Conservation (phyloP, 2,888 invertebrate species). For the Brachylomia viminalis region DNA sequence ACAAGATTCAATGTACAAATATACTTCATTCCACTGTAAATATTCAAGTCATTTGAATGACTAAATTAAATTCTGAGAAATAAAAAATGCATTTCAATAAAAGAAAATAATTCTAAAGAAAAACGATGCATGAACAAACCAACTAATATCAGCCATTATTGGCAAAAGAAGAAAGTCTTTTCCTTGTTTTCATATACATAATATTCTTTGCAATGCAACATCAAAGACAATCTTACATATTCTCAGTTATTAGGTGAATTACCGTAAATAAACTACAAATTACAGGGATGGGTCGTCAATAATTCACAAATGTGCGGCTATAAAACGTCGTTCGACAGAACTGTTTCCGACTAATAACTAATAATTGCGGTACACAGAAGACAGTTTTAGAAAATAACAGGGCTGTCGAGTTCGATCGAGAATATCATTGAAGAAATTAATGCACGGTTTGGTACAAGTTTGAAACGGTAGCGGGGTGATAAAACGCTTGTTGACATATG, state of each 20-base stretch:
- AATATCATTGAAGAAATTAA: constrained; percentile 59
- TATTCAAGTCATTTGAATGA: no score
- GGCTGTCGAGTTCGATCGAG: constrained; percentile 35
- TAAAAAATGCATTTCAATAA: neutral
- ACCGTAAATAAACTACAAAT: constrained; percentile 37
- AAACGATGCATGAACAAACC: neutral
- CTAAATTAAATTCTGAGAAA: neutral
- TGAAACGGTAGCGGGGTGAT: neutral
- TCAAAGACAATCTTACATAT: constrained; percentile 20
- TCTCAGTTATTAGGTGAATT: constrained; percentile 18
- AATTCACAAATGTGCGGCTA: constrained; percentile 27
- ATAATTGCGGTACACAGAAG: constrained; percentile 56
- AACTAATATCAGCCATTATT: neutral
- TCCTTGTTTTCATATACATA: neutral
- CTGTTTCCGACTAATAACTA: constrained; percentile 48
- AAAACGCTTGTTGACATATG: neutral
- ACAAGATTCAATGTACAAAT: neutral
- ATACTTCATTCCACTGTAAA: neutral
- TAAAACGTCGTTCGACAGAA: constrained; percentile 36
- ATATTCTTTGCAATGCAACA: neutral
- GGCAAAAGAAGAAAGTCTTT: neutral
- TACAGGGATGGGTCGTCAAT: constrained; percentile 45
- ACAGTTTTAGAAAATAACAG: constrained; percentile 60
- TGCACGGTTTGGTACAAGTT: constrained; percentile 19
- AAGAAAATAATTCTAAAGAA: neutral